Conservation (phyloP, 2,888 invertebrate genomes). For the Latrodectus elegans region DNA sequence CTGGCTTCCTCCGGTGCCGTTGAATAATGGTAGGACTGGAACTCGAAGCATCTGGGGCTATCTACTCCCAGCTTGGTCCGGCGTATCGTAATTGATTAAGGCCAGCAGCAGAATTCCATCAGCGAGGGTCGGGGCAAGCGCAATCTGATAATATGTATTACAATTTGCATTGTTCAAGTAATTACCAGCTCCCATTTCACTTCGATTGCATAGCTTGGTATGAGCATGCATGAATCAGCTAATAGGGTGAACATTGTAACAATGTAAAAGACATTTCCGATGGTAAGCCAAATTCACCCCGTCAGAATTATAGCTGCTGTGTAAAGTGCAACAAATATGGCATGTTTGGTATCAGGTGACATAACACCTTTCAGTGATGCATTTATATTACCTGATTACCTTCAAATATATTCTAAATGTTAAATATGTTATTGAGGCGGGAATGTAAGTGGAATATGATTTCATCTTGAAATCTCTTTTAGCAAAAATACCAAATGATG, state of each 20-base stretch:
- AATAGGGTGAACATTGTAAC: not conserved
- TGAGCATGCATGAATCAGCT: not conserved
- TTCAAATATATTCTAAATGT: too few species aligned
- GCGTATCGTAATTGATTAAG: constrained; percentile 39
- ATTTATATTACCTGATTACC: too few species aligned
- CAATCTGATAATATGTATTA: constrained; percentile 49
- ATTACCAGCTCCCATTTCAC: constrained; percentile 26
- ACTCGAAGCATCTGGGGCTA: constrained; percentile 31
- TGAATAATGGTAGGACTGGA: constrained; percentile 43
- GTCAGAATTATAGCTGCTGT: too few species aligned
- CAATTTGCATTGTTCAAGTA: constrained; percentile 38
- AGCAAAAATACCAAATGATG: too few species aligned
- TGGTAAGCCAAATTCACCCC: too few species aligned
- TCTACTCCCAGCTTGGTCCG: constrained; percentile 12
- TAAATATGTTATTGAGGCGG: too few species aligned
- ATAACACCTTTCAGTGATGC: too few species aligned
- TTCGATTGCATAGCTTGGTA: constrained; percentile 11
- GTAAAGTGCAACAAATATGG: too few species aligned
- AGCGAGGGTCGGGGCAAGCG: constrained; percentile 4
- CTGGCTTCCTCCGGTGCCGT: constrained; percentile 33
- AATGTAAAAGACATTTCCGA: too few species aligned
- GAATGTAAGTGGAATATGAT: too few species aligned
- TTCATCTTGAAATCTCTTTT: too few species aligned
- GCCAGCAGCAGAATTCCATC: constrained; percentile 2
- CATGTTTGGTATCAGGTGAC: too few species aligned